Percentiles rank a stretch among this genome's conserved stretches.
These are phyloP conservation scores for Agrochola macilenta DNA, from an alignment of 2,888 invertebrate species.

Conservation along the genomic window DNA sequence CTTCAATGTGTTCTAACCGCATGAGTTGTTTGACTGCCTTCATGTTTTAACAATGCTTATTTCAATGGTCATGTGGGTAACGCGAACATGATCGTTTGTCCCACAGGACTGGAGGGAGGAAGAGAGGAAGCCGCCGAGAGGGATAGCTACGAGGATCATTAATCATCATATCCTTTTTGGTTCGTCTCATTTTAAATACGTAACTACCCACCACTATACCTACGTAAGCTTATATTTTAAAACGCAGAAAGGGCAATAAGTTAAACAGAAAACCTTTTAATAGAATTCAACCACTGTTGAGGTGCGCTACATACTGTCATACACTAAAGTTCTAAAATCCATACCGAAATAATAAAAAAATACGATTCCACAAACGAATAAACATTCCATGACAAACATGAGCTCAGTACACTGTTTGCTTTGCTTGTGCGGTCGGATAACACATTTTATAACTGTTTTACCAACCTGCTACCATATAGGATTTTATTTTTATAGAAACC, in stretches of 20 bases:
- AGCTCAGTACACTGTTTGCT: neutral
- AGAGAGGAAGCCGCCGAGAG: slow-evolving; percentile 88
- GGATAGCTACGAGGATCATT: slow-evolving; percentile 90
- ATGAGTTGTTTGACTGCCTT: slow-evolving; percentile 56
- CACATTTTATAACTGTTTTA: neutral
- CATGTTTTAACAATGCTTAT: slow-evolving; percentile 43
- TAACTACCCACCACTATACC: slow-evolving; percentile 18
- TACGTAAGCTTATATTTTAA: slow-evolving; percentile 23
- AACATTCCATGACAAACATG: slow-evolving; percentile 2
- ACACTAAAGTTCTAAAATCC: neutral
- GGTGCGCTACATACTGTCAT: neutral
- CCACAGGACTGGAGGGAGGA: slow-evolving; percentile 89
- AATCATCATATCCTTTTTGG: slow-evolving; percentile 90
- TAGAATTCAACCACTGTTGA: slow-evolving; percentile 3
- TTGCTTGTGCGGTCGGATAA: slow-evolving; percentile 14
- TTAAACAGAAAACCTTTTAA: neutral
- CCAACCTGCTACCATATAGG: neutral
- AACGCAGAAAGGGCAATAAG: neutral
- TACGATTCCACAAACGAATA: neutral
- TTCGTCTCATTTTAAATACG: slow-evolving; percentile 68
- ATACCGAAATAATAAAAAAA: neutral
- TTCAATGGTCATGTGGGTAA: slow-evolving; percentile 55
- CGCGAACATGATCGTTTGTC: slow-evolving; percentile 66
- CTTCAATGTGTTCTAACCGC: slow-evolving; percentile 59
- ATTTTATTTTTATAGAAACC: no score